Evolutionary conservation across 2,888 invertebrate genomes (phyloP).

Genomic region (Salpingus planirostris): DNA sequence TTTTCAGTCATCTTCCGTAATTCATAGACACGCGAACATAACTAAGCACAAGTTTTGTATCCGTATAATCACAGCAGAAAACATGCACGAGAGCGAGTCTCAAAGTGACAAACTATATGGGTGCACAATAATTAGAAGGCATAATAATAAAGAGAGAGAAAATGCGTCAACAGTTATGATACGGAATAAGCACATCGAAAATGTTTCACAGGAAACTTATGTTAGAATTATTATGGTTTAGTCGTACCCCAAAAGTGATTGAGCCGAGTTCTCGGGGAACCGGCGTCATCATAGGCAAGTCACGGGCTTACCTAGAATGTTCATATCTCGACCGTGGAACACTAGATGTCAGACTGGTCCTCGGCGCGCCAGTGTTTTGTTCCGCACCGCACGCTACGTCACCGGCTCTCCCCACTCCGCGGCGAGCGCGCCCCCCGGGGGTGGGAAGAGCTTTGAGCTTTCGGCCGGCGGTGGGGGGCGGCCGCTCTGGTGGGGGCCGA

Average conservation of each 20-base stretch:
- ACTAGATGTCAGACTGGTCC: conserved; percentile 42
- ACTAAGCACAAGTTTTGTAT: no score
- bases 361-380: conserved; percentile 38
- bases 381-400: conserved; percentile 43
- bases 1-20: no score
- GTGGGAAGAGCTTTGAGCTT: conserved; percentile 7
- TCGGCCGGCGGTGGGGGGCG: conserved; percentile 4
- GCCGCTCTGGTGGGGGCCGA: conserved; percentile 11
- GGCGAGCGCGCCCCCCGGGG: conserved; percentile 3
- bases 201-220: neutral
- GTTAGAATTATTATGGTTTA: conserved; percentile 18
- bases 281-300: conserved; percentile 27
- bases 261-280: conserved; percentile 28
- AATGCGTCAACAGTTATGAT: no score
- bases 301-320: conserved; percentile 43
- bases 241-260: conserved; percentile 37
- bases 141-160: neutral
- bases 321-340: conserved; percentile 43
- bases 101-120: no score
- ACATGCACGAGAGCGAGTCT: no score
- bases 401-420: conserved; percentile 27
- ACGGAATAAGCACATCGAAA: no score
- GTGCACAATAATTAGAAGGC: neutral
- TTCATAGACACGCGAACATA: no score
- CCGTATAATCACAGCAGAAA: no score